Evolutionary conservation across 1,140 invertebrate species (phyloP).

Genomic region (Caerostris darwini): DNA sequence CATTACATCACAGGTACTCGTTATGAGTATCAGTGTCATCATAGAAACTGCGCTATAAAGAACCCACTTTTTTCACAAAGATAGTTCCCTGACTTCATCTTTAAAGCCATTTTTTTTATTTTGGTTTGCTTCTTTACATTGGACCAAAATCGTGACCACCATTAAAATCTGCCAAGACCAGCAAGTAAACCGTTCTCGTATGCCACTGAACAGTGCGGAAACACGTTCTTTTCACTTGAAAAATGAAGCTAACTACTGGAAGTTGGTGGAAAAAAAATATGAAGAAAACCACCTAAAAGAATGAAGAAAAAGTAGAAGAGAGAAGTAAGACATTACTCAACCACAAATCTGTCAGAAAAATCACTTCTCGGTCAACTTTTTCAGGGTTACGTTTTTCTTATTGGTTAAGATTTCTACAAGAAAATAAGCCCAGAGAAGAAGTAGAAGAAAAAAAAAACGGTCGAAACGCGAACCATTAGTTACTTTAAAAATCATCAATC

Average conservation of each 20-base stretch:
- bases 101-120: too few relatives aligned
- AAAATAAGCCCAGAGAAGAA: not conserved
- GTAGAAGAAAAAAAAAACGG: not conserved
- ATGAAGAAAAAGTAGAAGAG: not conserved
- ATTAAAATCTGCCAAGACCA: slow-evolving; percentile 46
- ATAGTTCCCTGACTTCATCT: too few relatives aligned
- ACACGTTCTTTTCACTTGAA: not conserved
- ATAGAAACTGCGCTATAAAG: too few relatives aligned
- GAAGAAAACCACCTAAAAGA: not conserved
- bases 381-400: slow-evolving; percentile 1
- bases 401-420: not conserved
- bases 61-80: too few relatives aligned
- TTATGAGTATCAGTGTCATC: too few relatives aligned
- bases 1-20: too few relatives aligned
- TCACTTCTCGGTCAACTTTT: slow-evolving; percentile 47
- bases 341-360: slow-evolving; percentile 55
- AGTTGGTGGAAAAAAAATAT: not conserved
- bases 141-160: not conserved
- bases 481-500: slow-evolving; percentile 62
- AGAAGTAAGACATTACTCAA: slow-evolving; percentile 41
- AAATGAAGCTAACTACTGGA: not conserved
- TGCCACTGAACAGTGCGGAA: not conserved
- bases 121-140: not conserved
- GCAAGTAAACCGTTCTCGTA: not conserved
- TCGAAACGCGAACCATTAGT: slow-evolving; percentile 42